Base-by-base conservation (phyloP, 2,888 invertebrate genomes). In the Craniophora ligustri region DNA sequence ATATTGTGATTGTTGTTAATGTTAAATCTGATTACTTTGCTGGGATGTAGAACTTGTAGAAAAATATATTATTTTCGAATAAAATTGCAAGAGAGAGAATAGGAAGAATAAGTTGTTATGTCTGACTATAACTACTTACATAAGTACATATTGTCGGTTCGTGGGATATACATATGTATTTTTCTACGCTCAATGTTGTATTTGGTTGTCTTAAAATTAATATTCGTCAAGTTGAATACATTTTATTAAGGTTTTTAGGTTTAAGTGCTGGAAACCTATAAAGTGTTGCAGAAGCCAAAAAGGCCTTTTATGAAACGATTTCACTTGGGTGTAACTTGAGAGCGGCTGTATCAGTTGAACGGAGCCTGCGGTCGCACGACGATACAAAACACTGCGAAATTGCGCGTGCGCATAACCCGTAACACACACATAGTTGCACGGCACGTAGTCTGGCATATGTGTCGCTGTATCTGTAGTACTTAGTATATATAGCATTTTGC, bases 311-410 rank as follows among this genome's bases (percentile, higher is more conserved):
- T 79, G 78, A 78, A 84, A 77, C 80, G 84, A 86, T 87, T 87
- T 86, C 85, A 81, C 85, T 76, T 71, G 72, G 67, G 49, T 53
- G 86, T 85, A 84, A 86, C 74, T 50, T 47, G 82, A 86, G 75
- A 72, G 60, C 64, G n/a, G 44, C 64, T 66, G 75, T 75, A 76
- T 75, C 84, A 80, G 69, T 80, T 79, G 80, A 81, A 51, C 72
- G 80, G 78, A 83, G 81, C 68, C 83, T 88, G 88, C 82, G 88
- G 88, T 88, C 81, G 73, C 79, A 69, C 76, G 76, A 66, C 78
- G 81, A 82, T 76, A 83, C 79, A 79, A 81, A 82, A 79, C 77
- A 82, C 85, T 84, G 82, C 82, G 82, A 84, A 85, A 84, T 82
- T 82, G 81, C 80, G 77, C 81, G 76, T 70, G 80, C 79, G 77